phyloP scores from a whole-genome alignment of 2,888 invertebrate species.

The Synergus gifuensis region DNA sequence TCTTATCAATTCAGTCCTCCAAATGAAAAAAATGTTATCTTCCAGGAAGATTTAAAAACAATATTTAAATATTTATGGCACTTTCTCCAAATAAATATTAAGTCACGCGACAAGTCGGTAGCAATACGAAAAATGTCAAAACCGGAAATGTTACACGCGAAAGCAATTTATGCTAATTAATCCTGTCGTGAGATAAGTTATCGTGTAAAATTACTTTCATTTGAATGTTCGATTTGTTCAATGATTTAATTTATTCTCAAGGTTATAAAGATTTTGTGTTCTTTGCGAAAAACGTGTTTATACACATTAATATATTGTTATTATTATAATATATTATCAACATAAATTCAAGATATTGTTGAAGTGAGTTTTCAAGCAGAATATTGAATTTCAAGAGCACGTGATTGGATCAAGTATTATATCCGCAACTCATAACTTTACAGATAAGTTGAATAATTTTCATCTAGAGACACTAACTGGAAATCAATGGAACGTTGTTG shows the following conservation, averaged over 20 bases:
- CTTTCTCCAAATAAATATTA: slow-evolving; percentile 22
- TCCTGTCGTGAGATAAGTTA: slow-evolving; percentile 40
- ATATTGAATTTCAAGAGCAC: background rate
- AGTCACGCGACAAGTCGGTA: slow-evolving; percentile 30
- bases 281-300: too few relatives aligned
- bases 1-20: slow-evolving; percentile 7
- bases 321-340: background rate
- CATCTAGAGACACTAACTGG: background rate
- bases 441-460: slow-evolving; percentile 3
- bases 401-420: background rate
- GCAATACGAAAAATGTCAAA: slow-evolving; percentile 11
- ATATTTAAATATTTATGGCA: slow-evolving; percentile 32
- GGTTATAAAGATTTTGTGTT: background rate
- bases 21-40: slow-evolving; percentile 10
- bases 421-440: background rate
- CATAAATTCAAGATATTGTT: background rate
- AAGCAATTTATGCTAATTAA: slow-evolving; percentile 40
- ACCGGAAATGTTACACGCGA: slow-evolving; percentile 35
- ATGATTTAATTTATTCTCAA: slow-evolving; percentile 7
- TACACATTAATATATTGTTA: background rate
- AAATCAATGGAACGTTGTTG: slow-evolving; percentile 15
- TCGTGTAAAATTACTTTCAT: slow-evolving; percentile 27
- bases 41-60: slow-evolving; percentile 32
- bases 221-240: slow-evolving; percentile 40
- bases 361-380: background rate